These are phyloP conservation scores for Pachycephus smyrnensis DNA, from an alignment of 2,888 invertebrate genomes.

Conservation along the genomic window DNA sequence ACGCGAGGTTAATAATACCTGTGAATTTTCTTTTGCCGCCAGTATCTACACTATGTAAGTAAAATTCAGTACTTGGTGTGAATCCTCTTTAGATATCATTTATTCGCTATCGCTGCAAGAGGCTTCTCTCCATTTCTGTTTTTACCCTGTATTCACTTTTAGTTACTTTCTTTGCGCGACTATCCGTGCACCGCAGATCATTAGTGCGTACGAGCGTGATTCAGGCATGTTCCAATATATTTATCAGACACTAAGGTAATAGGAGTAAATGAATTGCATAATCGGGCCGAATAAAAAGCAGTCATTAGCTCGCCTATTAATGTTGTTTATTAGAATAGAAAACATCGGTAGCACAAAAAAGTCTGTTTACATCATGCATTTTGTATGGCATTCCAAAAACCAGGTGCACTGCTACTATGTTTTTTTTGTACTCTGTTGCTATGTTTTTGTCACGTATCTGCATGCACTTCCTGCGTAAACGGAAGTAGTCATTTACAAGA, in stretches of 20 bases:
- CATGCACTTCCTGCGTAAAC: background rate
- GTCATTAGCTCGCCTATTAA: background rate
- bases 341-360: background rate
- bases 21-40: slow-evolving; percentile 64
- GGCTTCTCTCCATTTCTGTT: background rate
- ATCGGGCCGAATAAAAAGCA: background rate
- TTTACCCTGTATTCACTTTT: background rate
- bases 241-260: background rate
- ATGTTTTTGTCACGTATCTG: background rate
- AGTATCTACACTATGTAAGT: slow-evolving; percentile 73
- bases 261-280: background rate
- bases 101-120: slow-evolving; percentile 11
- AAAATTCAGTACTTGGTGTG: slow-evolving; percentile 63
- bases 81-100: slow-evolving; percentile 45
- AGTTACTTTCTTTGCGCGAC: background rate
- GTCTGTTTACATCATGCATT: background rate
- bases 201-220: background rate
- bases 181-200: background rate
- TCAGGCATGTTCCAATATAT: background rate
- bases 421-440: background rate
- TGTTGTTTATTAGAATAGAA: background rate
- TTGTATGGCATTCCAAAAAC: background rate
- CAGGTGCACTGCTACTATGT: background rate
- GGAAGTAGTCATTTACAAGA: background rate
- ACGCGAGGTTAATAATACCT: slow-evolving; percentile 71